Evolutionary conservation across 1,140 invertebrate species (phyloP).

Genomic region (Lucilia sericata): DNA sequence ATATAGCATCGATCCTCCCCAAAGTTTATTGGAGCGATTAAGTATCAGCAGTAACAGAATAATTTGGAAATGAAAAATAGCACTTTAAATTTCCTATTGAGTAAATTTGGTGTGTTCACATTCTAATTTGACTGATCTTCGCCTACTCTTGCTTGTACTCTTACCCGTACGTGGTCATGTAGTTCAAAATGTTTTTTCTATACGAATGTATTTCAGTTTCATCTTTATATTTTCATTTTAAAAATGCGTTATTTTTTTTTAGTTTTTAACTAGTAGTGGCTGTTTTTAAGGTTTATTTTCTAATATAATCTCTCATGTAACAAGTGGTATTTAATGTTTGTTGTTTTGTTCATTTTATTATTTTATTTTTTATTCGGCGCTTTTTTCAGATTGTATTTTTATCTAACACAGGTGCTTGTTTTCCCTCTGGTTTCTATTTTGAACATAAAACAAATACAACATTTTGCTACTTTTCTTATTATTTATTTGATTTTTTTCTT

Average conservation of each 20-base stretch:
- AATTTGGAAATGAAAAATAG: too few species aligned
- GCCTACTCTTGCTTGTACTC: too few species aligned
- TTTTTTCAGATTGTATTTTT: not conserved
- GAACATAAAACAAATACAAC: not conserved
- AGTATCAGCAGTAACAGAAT: too few species aligned
- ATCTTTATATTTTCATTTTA: conserved; percentile 1
- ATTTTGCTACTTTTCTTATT: conserved; percentile 26
- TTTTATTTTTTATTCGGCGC: too few species aligned
- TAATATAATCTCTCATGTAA: conserved; percentile 47
- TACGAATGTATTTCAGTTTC: not conserved
- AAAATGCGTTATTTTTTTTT: not conserved
- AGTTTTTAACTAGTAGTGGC: not conserved
- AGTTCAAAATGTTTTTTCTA: not conserved
- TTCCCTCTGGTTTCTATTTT: conserved; percentile 11
- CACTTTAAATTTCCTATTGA: too few species aligned
- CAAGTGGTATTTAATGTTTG: conserved; percentile 54
- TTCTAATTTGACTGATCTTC: too few species aligned
- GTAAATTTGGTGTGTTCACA: too few species aligned
- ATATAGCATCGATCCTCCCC: too few species aligned
- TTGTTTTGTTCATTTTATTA: conserved; percentile 5
- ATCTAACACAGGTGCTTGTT: conserved; percentile 19
- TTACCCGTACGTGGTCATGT: not conserved
- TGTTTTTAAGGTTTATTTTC: not conserved
- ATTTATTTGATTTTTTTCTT: not conserved
- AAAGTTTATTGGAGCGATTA: too few species aligned